phyloP scores from a whole-genome alignment of 2,113 vertebrate species.

The Brachypodius melanocephalos region DNA sequence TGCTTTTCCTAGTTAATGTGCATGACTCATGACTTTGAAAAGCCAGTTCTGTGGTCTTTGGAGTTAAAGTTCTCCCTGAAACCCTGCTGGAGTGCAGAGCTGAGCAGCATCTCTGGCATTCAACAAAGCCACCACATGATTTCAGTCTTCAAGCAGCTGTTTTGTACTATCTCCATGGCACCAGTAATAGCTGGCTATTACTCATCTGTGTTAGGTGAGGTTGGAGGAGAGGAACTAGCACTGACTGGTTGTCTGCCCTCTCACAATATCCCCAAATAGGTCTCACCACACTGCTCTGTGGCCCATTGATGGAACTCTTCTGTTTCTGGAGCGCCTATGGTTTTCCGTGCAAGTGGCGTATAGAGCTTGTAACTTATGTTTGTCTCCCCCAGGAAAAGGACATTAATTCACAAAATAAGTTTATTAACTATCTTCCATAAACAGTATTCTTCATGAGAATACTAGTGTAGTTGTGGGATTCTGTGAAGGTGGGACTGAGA shows the following conservation, averaged over 20 bases:
- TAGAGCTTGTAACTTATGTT: background rate
- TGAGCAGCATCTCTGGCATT: accelerated
- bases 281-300: background rate
- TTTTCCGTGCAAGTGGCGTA: background rate
- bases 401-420: background rate
- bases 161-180: background rate
- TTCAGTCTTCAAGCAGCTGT: background rate
- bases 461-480: background rate
- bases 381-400: background rate
- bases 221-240: background rate
- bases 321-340: background rate
- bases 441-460: background rate
- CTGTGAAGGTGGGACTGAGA: background rate
- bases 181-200: background rate
- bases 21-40: background rate
- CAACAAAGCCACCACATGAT: background rate
- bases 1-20: background rate
- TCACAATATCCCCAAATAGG: background rate
- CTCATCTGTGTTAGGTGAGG: background rate
- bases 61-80: background rate
- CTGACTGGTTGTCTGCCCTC: background rate
- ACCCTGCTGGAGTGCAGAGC: background rate
- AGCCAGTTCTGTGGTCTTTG: background rate
- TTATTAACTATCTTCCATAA: background rate
- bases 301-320: background rate